phyloP scores from a whole-genome alignment of 2,888 invertebrate species.

The Morpho achilles region DNA sequence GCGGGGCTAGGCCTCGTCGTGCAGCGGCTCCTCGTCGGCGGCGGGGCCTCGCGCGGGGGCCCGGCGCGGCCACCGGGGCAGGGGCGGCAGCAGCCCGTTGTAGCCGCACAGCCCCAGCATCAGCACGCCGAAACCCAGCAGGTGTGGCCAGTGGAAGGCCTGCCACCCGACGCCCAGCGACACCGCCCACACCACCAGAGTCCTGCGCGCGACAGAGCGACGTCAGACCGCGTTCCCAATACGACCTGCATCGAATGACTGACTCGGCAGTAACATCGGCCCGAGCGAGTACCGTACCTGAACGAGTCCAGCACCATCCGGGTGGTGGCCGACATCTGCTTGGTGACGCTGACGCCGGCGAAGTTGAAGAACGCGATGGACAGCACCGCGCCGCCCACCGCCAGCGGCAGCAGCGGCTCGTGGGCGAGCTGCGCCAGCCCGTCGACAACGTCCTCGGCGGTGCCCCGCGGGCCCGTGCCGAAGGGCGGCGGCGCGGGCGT shows the following conservation, averaged over 20 bases:
- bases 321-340: constrained; percentile 95
- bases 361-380: constrained; percentile 97
- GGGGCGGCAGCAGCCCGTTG: constrained; percentile 78
- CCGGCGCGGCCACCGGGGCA: constrained; percentile 3
- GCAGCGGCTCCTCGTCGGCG: too few relatives aligned
- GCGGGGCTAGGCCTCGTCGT: too few relatives aligned
- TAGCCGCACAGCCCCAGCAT: constrained; percentile 91
- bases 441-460: constrained; percentile 91
- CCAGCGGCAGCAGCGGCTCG: constrained; percentile 54
- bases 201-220: constrained; percentile 63
- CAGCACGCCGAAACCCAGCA: constrained; percentile 88
- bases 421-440: constrained; percentile 89
- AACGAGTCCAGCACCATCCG: constrained; percentile 93
- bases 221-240: too few relatives aligned
- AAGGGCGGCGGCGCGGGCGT: constrained; percentile 87
- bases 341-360: constrained; percentile 94
- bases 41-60: background rate
- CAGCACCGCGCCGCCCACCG: constrained; percentile 84
- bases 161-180: constrained; percentile 89
- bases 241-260: too few relatives aligned
- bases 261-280: too few relatives aligned
- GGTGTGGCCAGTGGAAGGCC: constrained; percentile 86
- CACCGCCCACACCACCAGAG: constrained; percentile 93
- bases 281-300: too few relatives aligned
- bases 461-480: constrained; percentile 84